Evolutionary conservation across 2,797 vertebrate genomes (phyloP).

Genomic region (Limnodromus scolopaceus): DNA sequence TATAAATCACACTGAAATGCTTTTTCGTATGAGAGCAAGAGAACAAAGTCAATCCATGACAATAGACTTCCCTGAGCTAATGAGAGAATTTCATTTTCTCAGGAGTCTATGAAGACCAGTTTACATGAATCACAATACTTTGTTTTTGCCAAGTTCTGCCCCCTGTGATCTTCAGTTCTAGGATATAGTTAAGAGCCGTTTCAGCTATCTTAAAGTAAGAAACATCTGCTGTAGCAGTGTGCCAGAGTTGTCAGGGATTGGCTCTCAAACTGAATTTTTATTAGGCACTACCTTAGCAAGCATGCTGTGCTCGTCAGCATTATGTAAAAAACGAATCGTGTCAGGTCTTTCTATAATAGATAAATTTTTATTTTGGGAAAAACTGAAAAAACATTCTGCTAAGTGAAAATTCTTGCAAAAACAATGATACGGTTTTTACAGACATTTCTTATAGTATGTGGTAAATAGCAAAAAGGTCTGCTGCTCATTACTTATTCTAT

Average conservation of each 20-base stretch:
- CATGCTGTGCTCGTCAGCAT: not conserved
- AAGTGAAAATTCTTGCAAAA: not conserved
- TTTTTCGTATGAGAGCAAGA: not conserved
- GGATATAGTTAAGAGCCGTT: not conserved
- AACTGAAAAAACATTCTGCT: rapidly evolving
- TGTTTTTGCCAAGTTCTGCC: not conserved
- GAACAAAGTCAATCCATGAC: not conserved
- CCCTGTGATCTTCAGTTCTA: not conserved
- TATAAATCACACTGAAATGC: not conserved
- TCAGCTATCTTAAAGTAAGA: not conserved
- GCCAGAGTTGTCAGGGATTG: not conserved
- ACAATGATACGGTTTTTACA: not conserved
- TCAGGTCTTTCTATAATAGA: not conserved
- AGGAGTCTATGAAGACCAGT: not conserved
- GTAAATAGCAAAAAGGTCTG: not conserved
- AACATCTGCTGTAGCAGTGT: constrained; percentile 16
- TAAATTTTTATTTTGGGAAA: not conserved
- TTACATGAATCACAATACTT: not conserved
- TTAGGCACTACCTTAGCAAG: not conserved
- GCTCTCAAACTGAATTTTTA: not conserved
- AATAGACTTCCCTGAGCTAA: not conserved
- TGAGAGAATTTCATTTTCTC: not conserved
- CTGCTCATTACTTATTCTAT: not conserved
- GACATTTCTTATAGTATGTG: not conserved
- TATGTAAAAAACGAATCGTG: not conserved